These are phyloP conservation scores for Dryadula phaetusa DNA, from an alignment of 2,888 invertebrate genomes.

Conservation along the genomic window DNA sequence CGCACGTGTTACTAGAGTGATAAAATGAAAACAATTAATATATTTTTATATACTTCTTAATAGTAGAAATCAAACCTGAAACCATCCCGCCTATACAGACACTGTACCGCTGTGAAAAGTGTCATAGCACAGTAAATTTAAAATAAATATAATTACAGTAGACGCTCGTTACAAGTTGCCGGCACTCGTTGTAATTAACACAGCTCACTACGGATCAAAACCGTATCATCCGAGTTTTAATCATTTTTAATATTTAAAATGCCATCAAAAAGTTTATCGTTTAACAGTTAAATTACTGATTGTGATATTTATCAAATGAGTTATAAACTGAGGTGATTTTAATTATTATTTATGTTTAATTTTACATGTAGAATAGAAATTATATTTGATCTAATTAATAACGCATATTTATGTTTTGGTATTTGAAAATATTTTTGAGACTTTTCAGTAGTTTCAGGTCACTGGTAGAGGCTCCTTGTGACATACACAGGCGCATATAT, in stretches of 20 bases:
- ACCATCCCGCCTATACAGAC: too few species aligned
- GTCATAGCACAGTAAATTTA: background rate
- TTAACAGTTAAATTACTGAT: conserved; percentile 20
- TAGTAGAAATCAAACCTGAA: too few species aligned
- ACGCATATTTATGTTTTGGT: too few species aligned
- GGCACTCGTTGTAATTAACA: conserved; percentile 13
- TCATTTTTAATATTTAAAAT: conserved; percentile 28
- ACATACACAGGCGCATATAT: too few species aligned
- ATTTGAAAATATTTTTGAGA: too few species aligned
- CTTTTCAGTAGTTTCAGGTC: too few species aligned
- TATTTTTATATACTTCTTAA: too few species aligned
- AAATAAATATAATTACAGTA: conserved; percentile 17
- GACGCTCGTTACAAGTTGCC: conserved; percentile 14
- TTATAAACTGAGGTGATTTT: conserved; percentile 3
- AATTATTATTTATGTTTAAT: background rate
- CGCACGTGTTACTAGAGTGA: too few species aligned
- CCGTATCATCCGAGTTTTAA: conserved; percentile 26
- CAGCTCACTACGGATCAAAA: conserved; percentile 10
- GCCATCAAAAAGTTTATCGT: conserved; percentile 21
- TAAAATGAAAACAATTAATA: too few species aligned
- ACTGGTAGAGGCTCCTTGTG: too few species aligned
- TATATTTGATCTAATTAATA: too few species aligned
- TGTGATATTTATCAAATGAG: background rate
- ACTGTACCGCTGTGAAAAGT: background rate
- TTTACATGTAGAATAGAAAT: too few species aligned